These are phyloP conservation scores for Epinephelus cyanopodus DNA, from an alignment of 2,113 vertebrate species.

Conservation along the genomic window DNA sequence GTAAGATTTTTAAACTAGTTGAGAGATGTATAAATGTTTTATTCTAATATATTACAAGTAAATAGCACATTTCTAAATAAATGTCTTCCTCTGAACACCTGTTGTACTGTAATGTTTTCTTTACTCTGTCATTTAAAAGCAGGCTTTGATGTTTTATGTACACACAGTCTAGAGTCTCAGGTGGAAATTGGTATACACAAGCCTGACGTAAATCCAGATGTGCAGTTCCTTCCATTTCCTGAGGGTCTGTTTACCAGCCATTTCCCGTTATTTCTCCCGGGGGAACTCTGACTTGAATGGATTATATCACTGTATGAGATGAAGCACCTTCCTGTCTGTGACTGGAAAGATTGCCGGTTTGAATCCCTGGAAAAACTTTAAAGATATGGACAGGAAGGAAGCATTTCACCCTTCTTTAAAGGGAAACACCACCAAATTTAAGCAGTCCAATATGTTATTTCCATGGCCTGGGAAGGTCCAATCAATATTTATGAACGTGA, in stretches of 20 bases:
- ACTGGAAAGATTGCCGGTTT: neutral
- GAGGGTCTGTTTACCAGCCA: constrained; percentile 33
- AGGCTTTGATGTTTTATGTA: constrained; percentile 18
- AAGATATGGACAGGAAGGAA: neutral
- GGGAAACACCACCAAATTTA: no score
- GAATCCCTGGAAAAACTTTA: neutral
- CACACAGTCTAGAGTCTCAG: constrained; percentile 2
- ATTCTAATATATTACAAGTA: constrained; percentile 66
- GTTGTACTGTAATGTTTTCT: constrained; percentile 5
- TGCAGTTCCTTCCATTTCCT: constrained; percentile 38
- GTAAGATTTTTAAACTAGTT: constrained; percentile 27
- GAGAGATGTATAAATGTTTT: constrained; percentile 42
- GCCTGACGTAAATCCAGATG: constrained; percentile 39
- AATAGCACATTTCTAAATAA: constrained; percentile 46
- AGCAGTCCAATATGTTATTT: no score
- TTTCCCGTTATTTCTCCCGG: constrained; percentile 63
- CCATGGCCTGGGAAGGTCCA: no score
- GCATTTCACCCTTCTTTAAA: neutral
- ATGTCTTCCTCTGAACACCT: constrained; percentile 32
- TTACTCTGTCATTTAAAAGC: neutral
- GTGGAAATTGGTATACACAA: neutral
- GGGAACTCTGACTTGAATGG: constrained; percentile 14
- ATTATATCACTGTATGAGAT: neutral
- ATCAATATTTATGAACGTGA: no score
- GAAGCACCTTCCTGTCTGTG: neutral